Percentiles rank a stretch among this genome's conserved stretches.
These are phyloP conservation scores for Zosterops japonicus DNA, from an alignment of 2,113 vertebrate species.

Conservation along the genomic window DNA sequence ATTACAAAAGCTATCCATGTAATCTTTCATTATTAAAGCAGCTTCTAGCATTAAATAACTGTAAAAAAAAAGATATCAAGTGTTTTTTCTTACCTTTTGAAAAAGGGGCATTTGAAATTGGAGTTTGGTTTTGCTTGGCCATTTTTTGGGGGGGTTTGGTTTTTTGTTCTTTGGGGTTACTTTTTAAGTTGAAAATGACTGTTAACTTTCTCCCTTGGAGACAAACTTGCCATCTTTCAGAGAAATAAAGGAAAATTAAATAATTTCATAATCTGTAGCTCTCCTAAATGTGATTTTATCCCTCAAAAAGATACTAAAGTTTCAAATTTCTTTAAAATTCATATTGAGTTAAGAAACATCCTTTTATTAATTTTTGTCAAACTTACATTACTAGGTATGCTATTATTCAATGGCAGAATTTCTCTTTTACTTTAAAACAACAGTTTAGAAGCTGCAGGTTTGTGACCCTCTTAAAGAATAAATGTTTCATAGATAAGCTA, in stretches of 20 bases:
- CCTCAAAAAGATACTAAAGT: background rate
- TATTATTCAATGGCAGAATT: background rate
- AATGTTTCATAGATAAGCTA: background rate
- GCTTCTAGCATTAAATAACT: background rate
- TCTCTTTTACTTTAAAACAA: background rate
- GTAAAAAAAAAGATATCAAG: background rate
- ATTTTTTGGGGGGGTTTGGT: background rate
- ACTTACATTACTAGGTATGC: background rate
- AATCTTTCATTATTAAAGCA: constrained; percentile 45
- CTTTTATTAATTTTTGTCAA: background rate
- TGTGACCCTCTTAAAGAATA: background rate
- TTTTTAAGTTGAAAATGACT: background rate
- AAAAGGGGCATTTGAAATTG: background rate
- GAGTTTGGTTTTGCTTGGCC: background rate
- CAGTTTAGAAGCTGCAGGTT: background rate
- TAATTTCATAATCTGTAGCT: background rate
- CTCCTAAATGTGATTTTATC: background rate
- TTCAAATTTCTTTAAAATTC: background rate
- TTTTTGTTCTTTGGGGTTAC: background rate
- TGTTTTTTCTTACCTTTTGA: background rate
- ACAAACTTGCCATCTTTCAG: background rate
- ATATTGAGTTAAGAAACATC: background rate
- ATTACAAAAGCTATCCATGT: constrained; percentile 26
- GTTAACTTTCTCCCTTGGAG: background rate
- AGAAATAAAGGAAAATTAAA: background rate